phyloP scores from a whole-genome alignment of 2,888 invertebrate species.

The Apodemia mormo region DNA sequence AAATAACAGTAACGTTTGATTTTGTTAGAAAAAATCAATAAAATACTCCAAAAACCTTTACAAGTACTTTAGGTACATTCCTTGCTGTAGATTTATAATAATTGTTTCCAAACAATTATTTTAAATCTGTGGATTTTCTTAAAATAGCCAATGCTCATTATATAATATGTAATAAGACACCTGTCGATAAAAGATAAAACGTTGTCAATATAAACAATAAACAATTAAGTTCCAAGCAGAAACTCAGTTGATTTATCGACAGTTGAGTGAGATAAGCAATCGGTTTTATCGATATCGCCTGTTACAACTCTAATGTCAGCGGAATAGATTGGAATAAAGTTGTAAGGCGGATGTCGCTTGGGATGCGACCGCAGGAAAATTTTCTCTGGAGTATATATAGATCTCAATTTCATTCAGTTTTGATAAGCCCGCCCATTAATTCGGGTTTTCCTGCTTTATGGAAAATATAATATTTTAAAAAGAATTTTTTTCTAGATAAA shows the following conservation, averaged over 20 bases:
- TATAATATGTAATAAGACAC: slow-evolving; percentile 14
- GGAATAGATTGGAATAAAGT: slow-evolving; percentile 25
- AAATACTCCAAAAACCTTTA: too few relatives aligned
- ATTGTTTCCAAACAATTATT: too few relatives aligned
- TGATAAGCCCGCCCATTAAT: neutral
- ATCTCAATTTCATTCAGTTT: neutral
- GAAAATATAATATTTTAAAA: neutral
- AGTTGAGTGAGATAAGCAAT: slow-evolving; percentile 42
- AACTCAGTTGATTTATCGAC: slow-evolving; percentile 37
- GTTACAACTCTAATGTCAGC: slow-evolving; percentile 39
- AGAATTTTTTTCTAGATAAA: too few relatives aligned
- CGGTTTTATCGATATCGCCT: slow-evolving; percentile 47
- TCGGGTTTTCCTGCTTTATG: neutral
- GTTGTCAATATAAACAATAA: slow-evolving; percentile 22
- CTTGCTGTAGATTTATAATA: too few relatives aligned
- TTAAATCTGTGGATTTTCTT: neutral
- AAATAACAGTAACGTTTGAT: too few relatives aligned
- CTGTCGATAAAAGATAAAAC: slow-evolving; percentile 21
- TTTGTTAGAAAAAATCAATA: too few relatives aligned
- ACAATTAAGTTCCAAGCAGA: slow-evolving; percentile 34
- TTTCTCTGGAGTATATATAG: slow-evolving; percentile 2
- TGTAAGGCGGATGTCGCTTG: slow-evolving; percentile 39
- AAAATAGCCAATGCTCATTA: neutral
- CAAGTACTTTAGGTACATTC: too few relatives aligned
- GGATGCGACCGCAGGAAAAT: neutral